Base-by-base conservation (phyloP, 30 jellyfish, hydroid and myxozoan genomes). In the Hydractinia symbiolongicarpus region DNA sequence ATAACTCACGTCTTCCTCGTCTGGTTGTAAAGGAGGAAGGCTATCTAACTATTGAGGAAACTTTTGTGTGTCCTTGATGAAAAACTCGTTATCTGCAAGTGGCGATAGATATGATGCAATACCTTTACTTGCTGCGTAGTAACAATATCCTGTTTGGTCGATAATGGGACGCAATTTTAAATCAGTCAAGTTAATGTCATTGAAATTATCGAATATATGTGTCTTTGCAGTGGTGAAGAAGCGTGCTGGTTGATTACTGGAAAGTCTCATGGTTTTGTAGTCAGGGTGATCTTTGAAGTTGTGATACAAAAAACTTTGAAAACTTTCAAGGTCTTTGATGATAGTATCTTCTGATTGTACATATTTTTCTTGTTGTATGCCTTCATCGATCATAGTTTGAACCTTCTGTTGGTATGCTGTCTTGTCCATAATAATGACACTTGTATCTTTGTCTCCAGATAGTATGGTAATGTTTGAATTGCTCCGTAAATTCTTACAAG, bases 331-430 rank as follows among this genome's bases (percentile, higher is more conserved):
- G 66, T 77, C 85, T 16, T 77, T 77, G 9, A 8, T 51, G 15
- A 77, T 44, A 13, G 66, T 77, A 40, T 77, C 85, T 8, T 55
- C 82, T 9, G 51, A 7, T 8, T 13, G 14, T 53, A 7, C 53
- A 44, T 77, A 77, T 52, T 77, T 77, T n/a, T 83, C 82, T 52
- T 77, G n/a, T 77, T 17, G 17, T 13, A 77, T 67, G 10, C 77
- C 77, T 10, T 77, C 85, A 77, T 77, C 85, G 52, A 77, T 77
- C 85, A 77, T 77, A 14, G 21, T 79, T 64, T 79, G 72, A 16
- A 57, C 85, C 62, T 79, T 79, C 40, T 61, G 67, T 21, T 16
- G 84, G 53, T 79, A 79, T 14, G 60, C 86, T 10, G 30, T 50
- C 62, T 79, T 79, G 68, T 60, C 62, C 30, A 79, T 44, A 53